Evolutionary conservation across 2,113 vertebrate species (phyloP).

Genomic region (Arvicanthis niloticus): DNA sequence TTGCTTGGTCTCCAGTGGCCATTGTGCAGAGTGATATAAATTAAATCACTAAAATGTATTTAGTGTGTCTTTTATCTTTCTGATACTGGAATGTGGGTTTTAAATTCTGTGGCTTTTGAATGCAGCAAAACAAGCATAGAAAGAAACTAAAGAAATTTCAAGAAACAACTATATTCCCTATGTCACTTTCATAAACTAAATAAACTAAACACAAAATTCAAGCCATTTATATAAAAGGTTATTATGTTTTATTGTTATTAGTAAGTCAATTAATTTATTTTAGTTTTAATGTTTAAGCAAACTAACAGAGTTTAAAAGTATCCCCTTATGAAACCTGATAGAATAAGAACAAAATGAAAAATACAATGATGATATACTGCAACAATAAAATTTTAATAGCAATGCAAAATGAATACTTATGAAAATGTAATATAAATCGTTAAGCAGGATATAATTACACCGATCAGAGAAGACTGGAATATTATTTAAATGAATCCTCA

Average conservation of each 20-base stretch:
- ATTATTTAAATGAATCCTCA: slow-evolving; percentile 67
- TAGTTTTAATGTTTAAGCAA: slow-evolving; percentile 11
- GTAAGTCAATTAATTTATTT: slow-evolving; percentile 48
- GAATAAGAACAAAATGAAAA: slow-evolving; percentile 64
- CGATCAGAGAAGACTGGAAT: slow-evolving; percentile 39
- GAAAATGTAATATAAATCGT: slow-evolving; percentile 71
- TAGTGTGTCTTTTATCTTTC: no score
- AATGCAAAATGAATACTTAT: slow-evolving; percentile 68
- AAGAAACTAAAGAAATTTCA: no score
- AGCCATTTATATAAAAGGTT: not conserved
- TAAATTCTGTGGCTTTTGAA: no score
- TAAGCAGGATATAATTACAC: slow-evolving; percentile 66
- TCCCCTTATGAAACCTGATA: slow-evolving; percentile 31
- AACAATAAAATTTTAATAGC: slow-evolving; percentile 70
- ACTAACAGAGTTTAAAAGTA: slow-evolving; percentile 36
- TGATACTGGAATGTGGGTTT: no score
- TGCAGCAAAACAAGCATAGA: no score
- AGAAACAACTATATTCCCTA: no score
- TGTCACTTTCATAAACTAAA: not conserved
- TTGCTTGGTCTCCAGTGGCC: not conserved
- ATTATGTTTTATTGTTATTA: slow-evolving; percentile 49
- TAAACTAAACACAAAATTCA: slow-evolving; percentile 2
- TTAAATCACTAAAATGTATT: no score
- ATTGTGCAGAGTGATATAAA: no score
- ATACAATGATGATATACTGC: slow-evolving; percentile 30